Evolutionary conservation across 2,113 vertebrate genomes (phyloP), one percentile per base, ranked within the genome.

Genomic region (Oreochromis spilurus): DNA sequence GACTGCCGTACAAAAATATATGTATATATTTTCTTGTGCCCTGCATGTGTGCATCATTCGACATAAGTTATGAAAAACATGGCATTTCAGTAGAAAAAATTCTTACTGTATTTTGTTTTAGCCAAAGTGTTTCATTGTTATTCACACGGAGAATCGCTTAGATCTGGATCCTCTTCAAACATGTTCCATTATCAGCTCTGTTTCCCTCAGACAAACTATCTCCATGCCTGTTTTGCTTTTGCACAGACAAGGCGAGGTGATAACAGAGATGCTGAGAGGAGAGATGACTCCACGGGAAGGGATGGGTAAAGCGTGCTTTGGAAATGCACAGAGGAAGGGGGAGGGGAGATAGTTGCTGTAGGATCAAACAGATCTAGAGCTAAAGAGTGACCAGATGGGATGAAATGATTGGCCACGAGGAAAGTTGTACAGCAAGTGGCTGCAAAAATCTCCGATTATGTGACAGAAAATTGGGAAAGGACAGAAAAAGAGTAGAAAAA

Each of bases 131-230:
- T 88, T 88, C 13, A 79, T 84, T 85, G 34, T 62, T 40, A 40
- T 75, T 48, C 60, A 53, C 67, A 54, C 21, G 1, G 48, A 80
- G 19, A 21, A 16, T n/a, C 53, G 29, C 83, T 88, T 78, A 31
- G 48, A 82, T 86, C 26, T 82, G 29, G 58, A 85, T 87, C 60
- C 31, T 79, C n/a, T 85, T 87, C 72, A 87, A 86, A 60, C 50
- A 40, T 52, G 4, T 82, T 45, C 79, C 34, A 53, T 88, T 84
- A 84, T 91, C 81, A 86, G 45, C 82, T 70, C 45, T 52, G 38
- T 82, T 52, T 87, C 75, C 65, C 75, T 29, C 60, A 72, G 82
- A 52, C 72, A 77, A 86, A 60, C 53, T 50, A 24, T 72, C 79
- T 83, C n/a, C 8, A 26, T 17, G 9, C 5, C 9, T 79, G 21